phyloP scores from a whole-genome alignment of 2,113 vertebrate species.

The Ciconia stormi region DNA sequence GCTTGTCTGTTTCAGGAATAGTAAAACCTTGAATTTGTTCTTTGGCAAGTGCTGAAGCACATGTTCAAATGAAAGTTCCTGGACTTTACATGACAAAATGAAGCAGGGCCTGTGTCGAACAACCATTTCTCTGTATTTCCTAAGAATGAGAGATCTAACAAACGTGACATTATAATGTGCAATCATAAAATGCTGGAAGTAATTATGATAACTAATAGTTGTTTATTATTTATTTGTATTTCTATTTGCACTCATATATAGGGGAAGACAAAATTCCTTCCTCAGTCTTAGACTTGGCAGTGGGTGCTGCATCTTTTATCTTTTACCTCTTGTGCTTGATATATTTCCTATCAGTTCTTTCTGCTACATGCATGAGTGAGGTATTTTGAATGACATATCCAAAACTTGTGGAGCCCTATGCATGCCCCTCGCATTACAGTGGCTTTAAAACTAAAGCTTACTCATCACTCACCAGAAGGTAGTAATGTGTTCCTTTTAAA shows the following conservation, averaged over 20 bases:
- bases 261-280: neutral
- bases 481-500: neutral
- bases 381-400: neutral
- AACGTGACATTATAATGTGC: neutral
- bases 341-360: neutral
- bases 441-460: neutral
- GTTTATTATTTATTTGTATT: neutral
- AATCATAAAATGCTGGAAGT: neutral
- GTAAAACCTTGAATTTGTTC: neutral
- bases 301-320: neutral
- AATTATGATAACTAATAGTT: neutral
- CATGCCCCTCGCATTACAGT: neutral
- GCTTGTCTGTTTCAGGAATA: neutral
- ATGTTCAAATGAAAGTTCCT: neutral
- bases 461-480: neutral
- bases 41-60: neutral
- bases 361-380: neutral
- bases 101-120: neutral
- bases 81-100: neutral
- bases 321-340: neutral
- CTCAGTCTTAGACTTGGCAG: neutral
- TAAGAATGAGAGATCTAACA: neutral
- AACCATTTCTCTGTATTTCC: neutral
- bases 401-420: neutral
- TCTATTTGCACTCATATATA: neutral